These are phyloP conservation scores for Conus canariensis DNA, from an alignment of 2,888 invertebrate genomes.

Conservation along the genomic window DNA sequence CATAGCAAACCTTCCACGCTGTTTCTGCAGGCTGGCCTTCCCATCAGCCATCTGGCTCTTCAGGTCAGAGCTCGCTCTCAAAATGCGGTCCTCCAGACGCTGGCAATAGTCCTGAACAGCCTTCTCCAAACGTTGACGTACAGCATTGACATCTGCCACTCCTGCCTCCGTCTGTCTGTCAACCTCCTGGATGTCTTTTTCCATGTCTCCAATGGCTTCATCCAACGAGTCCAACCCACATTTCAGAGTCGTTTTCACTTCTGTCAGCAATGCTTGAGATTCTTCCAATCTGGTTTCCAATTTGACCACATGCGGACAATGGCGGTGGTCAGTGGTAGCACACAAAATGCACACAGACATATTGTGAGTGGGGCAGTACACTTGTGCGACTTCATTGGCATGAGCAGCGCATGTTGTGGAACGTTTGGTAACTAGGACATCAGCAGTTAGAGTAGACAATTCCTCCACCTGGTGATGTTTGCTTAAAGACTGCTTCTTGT, in stretches of 20 bases:
- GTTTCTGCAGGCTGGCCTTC: background rate
- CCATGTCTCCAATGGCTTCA: background rate
- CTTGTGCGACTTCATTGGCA: background rate
- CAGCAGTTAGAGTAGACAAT: background rate
- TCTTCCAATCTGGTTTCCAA: background rate
- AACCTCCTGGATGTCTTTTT: background rate
- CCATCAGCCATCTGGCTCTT: background rate
- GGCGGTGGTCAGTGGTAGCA: background rate
- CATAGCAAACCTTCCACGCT: background rate
- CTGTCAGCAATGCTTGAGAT: background rate
- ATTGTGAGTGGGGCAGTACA: background rate
- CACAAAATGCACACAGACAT: background rate
- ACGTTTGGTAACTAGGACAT: background rate
- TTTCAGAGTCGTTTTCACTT: background rate
- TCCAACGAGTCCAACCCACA: background rate
- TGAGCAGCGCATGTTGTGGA: background rate
- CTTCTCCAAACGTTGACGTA: background rate
- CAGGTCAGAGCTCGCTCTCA: too few relatives aligned
- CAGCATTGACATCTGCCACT: background rate
- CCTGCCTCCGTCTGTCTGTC: background rate
- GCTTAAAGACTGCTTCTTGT: background rate
- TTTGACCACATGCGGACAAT: background rate
- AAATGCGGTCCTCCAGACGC: background rate
- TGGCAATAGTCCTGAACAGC: background rate
- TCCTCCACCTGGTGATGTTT: constrained; percentile 14